A percentile compares a stretch with the other conserved stretches of the same genome.
Evolutionary conservation across 2,797 vertebrate genomes (phyloP).

Genomic region (Notamacropus eugenii): DNA sequence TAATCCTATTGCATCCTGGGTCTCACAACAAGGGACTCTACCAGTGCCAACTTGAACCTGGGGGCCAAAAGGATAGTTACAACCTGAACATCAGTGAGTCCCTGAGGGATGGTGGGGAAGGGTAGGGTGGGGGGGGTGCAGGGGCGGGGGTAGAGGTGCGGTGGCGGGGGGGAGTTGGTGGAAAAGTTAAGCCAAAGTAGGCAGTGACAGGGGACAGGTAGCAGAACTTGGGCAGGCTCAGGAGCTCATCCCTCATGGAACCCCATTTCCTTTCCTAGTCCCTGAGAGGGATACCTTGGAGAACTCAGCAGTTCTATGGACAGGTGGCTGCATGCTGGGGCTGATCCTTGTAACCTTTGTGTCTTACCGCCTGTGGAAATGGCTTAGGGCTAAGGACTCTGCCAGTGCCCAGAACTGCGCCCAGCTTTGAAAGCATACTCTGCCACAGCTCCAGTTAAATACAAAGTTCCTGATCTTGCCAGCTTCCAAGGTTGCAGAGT

Average conservation of each 20-base stretch:
- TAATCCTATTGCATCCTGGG: not conserved
- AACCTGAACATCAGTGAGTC: conserved; percentile 56
- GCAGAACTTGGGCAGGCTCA: too few species aligned
- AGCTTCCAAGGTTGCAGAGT: not conserved
- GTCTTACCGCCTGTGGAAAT: conserved; percentile 61
- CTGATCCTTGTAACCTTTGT: conserved; percentile 13
- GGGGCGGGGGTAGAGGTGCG: not conserved
- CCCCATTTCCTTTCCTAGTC: not conserved
- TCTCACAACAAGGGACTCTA: conserved; percentile 78
- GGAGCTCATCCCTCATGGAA: not conserved
- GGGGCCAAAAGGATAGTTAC: conserved; percentile 42
- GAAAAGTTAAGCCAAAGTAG: not conserved
- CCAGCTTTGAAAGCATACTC: not conserved
- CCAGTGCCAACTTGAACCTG: conserved; percentile 66
- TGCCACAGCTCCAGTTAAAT: not conserved
- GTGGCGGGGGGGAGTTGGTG: not conserved
- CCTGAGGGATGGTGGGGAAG: not conserved
- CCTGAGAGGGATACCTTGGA: accelerated
- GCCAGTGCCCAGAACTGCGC: not conserved
- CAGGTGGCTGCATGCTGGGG: conserved; percentile 54
- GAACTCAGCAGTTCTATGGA: conserved; percentile 15
- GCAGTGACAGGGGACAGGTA: not conserved
- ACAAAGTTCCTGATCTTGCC: not conserved
- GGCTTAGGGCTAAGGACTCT: not conserved
- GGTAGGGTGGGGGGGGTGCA: not conserved